Percentiles rank a stretch among this genome's conserved stretches.
These are phyloP conservation scores for Sebastes aleutianus DNA, from an alignment of 2,797 vertebrate species.

Conservation along the genomic window DNA sequence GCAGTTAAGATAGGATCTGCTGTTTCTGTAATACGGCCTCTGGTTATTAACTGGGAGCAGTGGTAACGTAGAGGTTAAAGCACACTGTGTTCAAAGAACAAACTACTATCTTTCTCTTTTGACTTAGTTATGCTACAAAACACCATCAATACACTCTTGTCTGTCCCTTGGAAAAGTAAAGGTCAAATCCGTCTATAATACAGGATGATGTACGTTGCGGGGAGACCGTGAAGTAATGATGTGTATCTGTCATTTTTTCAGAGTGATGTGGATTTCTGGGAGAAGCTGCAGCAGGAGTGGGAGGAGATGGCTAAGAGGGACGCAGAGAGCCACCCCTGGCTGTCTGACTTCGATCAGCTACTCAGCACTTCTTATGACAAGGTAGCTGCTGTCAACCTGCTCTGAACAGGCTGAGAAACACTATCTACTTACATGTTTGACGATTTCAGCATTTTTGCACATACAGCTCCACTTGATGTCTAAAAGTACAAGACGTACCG, in stretches of 20 bases:
- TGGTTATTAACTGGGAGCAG: not conserved
- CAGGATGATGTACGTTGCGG: not conserved
- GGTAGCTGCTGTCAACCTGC: conserved; percentile 73
- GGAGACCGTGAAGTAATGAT: conserved; percentile 16
- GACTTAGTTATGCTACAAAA: not conserved
- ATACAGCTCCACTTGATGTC: not conserved
- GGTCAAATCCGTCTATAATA: conserved; percentile 3
- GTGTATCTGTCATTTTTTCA: conserved; percentile 54
- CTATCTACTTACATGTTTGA: not conserved
- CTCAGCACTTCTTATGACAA: conserved; percentile 92
- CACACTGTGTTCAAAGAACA: not conserved
- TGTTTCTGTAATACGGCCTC: too few relatives aligned
- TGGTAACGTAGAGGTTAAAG: not conserved
- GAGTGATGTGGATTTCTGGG: conserved; percentile 99
- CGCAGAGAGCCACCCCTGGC: conserved; percentile 97
- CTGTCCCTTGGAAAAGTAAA: conserved; percentile 1
- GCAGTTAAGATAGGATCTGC: too few relatives aligned
- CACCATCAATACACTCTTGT: not conserved
- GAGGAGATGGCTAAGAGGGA: conserved; percentile 99
- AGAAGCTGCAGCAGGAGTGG: conserved; percentile 98
- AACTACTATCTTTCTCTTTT: not conserved
- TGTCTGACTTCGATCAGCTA: conserved; percentile 96
- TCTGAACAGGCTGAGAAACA: not conserved
- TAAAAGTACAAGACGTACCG: not conserved
- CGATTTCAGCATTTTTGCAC: conserved; percentile 5